Evolutionary conservation across 2,888 invertebrate genomes (phyloP), one percentile per base, ranked within the genome.

Genomic region (Oxytorus armatus): DNA sequence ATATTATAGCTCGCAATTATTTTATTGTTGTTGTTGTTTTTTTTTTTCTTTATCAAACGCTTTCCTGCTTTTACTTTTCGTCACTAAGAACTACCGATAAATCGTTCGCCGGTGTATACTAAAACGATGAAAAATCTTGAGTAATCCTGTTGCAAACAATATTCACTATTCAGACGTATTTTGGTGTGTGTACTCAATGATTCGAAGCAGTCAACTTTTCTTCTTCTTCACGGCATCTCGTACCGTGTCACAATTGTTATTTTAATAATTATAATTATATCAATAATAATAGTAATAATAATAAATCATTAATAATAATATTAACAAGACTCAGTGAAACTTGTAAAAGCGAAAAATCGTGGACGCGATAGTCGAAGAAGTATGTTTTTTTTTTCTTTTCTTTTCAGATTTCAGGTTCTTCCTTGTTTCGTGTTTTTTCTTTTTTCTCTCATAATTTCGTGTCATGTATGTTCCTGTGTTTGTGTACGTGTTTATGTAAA

Each of bases 341-440:
- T 78, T 68, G 78, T 73, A 33, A 73, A 73, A 78, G 78, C 73
- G 73, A 68, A 73, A 63, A 61, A 78, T 73, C 73, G 61, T 78
- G 61, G 53, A 53, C 68, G 73, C 68, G 78, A 78, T 68, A 33
- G 61, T 73, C 68, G 66, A 73, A 73, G 25, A 23, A 16, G 1
- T 51, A 33, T 74, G 25, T 21, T 5, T 21, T 47, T 44, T 42
- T 59, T 10, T 25, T 59, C 36, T 21, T 5, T 21, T 47, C 36
- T 42, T 59, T 10, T 25, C 49, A 8, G 18, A 63, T 44, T 53
- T 42, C 4, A 42, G 25, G n/a, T n/a, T 23, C 18, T 59, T 8
- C 11, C 33, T 16, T n/a, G n/a, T n/a, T n/a, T n/a, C n/a, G n/a
- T n/a, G n/a, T n/a, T n/a, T n/a, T n/a, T 53, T 61, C 39, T 49